Evolutionary conservation across 2,888 invertebrate genomes (phyloP).

Genomic region (Timema podura): DNA sequence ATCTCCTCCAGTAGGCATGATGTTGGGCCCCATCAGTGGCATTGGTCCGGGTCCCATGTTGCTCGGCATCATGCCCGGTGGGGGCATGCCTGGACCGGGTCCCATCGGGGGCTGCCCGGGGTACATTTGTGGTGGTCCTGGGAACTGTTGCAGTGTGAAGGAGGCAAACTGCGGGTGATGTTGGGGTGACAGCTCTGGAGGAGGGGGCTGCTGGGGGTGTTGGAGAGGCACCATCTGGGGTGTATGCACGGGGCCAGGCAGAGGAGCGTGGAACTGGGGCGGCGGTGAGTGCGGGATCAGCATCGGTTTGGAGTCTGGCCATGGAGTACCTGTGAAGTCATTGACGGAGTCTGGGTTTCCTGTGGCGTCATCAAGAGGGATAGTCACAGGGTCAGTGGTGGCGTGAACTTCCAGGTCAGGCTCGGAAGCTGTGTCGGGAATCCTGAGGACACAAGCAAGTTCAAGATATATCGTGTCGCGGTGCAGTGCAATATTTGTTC

Average conservation of each 20-base stretch:
- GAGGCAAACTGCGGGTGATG: constrained; percentile 27
- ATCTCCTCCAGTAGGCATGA: constrained; percentile 28
- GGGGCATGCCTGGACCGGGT: neutral
- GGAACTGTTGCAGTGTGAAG: constrained; percentile 27
- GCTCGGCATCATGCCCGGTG: constrained; percentile 14
- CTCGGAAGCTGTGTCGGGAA: constrained; percentile 83
- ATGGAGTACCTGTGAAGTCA: constrained; percentile 70
- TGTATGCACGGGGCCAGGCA: constrained; percentile 30
- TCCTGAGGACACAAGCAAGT: constrained; percentile 43
- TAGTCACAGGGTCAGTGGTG: constrained; percentile 71
- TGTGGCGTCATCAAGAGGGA: constrained; percentile 85
- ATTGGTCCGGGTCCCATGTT: constrained; percentile 19
- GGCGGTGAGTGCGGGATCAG: constrained; percentile 43
- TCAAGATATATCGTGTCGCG: too few relatives aligned
- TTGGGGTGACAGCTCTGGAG: neutral
- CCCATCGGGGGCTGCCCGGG: constrained; percentile 18
- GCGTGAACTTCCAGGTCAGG: constrained; percentile 78
- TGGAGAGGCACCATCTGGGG: constrained; percentile 32
- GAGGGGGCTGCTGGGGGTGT: constrained; percentile 17
- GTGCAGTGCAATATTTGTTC: neutral
- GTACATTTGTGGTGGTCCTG: constrained; percentile 20
- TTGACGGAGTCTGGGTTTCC: constrained; percentile 77
- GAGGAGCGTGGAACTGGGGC: constrained; percentile 22
- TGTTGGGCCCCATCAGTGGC: constrained; percentile 13
- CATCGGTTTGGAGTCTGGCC: constrained; percentile 80